Percentiles rank a stretch among this genome's conserved stretches.
Evolutionary conservation across 2,797 vertebrate genomes (phyloP).

Genomic region (Moxostoma hubbsi): DNA sequence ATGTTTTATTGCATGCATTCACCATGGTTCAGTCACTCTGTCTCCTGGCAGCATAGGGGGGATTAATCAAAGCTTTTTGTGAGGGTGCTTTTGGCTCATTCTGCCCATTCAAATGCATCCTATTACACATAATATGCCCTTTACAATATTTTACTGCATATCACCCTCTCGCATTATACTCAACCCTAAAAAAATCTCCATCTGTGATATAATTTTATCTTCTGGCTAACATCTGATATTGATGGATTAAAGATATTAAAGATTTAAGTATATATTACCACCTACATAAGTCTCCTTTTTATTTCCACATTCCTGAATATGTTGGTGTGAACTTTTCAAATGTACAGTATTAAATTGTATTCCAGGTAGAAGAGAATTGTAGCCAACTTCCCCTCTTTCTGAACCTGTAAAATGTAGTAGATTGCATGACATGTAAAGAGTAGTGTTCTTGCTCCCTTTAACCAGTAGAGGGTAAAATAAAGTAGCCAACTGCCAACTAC

Average conservation of each 20-base stretch:
- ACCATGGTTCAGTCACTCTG: constrained; percentile 61
- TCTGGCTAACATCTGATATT: constrained; percentile 22
- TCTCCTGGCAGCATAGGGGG: constrained; percentile 60
- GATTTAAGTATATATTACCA: not conserved
- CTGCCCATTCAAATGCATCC: constrained; percentile 42
- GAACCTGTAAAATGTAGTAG: not conserved
- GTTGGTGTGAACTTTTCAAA: not conserved
- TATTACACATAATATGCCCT: constrained; percentile 34
- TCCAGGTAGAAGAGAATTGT: not conserved
- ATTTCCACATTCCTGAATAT: constrained; percentile 6
- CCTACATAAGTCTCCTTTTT: not conserved
- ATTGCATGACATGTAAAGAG: too few relatives aligned
- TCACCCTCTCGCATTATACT: not conserved
- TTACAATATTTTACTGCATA: constrained; percentile 15
- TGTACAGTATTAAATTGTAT: not conserved
- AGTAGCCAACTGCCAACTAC: not conserved
- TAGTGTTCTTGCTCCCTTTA: not conserved
- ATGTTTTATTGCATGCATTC: constrained; percentile 61
- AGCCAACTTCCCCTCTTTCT: not conserved
- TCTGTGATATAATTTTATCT: not conserved
- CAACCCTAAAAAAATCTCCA: constrained; percentile 14
- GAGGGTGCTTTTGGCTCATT: constrained; percentile 41
- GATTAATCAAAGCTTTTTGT: constrained; percentile 69
- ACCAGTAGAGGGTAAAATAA: constrained; percentile 20
- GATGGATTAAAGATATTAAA: not conserved